Conservation (phyloP, 2,113 vertebrate genomes). For the Syngnathus typhle region DNA sequence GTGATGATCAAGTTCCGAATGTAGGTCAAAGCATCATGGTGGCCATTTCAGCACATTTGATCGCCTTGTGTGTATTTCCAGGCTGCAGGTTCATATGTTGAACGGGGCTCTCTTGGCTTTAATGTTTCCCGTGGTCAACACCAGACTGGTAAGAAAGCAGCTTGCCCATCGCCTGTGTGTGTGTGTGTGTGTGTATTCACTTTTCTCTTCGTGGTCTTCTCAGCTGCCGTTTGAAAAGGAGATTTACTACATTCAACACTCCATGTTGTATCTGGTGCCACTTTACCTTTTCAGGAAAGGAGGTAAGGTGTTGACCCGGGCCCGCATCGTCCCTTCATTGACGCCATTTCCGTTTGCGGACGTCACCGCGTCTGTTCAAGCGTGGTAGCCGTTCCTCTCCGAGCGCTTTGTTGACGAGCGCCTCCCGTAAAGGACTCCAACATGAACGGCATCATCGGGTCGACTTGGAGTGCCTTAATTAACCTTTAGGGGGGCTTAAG, state of each 20-base stretch:
- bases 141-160: constrained; percentile 83
- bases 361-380: not conserved
- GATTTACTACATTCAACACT: constrained; percentile 96
- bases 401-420: not conserved
- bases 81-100: constrained; percentile 96
- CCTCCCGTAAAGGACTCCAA: not conserved
- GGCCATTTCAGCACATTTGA: not conserved
- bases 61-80: constrained; percentile 48
- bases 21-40: not conserved
- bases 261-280: constrained; percentile 94
- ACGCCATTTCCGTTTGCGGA: no score
- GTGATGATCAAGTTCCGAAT: no score
- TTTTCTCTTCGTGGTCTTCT: constrained; percentile 14
- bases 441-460: not conserved
- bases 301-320: constrained; percentile 73
- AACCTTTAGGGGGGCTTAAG: not conserved
- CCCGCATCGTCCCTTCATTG: not conserved
- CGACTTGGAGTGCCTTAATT: not conserved
- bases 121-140: constrained; percentile 96
- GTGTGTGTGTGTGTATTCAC: no score
- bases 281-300: constrained; percentile 93
- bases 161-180: not conserved
- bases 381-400: not conserved
- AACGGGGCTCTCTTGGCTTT: constrained; percentile 92
- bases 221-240: constrained; percentile 96